phyloP scores from a whole-genome alignment of 1,140 invertebrate species.

The Habropoda laboriosa region DNA sequence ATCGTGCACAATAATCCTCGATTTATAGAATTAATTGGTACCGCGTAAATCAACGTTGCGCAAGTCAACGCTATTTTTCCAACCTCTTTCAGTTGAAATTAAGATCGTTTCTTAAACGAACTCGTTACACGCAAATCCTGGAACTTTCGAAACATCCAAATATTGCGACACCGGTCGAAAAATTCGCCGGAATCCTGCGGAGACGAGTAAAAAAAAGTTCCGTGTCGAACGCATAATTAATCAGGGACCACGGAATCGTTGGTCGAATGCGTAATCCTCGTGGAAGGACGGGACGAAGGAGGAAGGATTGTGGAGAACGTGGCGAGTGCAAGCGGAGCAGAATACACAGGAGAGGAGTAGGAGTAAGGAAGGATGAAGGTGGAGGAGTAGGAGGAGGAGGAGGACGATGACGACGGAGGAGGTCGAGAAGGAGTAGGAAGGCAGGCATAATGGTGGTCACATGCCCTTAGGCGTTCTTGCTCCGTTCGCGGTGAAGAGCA shows the following conservation, averaged over 20 bases:
- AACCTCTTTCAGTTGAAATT: neutral
- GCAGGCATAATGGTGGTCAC: constrained; percentile 76
- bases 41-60: too few relatives aligned
- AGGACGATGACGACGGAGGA: too few relatives aligned
- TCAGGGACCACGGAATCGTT: constrained; percentile 49
- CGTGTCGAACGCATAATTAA: constrained; percentile 37
- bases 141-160: too few relatives aligned
- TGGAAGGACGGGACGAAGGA: constrained; percentile 6
- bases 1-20: too few relatives aligned
- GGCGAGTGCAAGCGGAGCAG: neutral
- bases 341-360: neutral
- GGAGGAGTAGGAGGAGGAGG: constrained; percentile 37
- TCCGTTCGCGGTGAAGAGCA: constrained; percentile 58
- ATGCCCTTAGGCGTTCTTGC: constrained; percentile 60
- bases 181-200: too few relatives aligned
- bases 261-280: constrained; percentile 59
- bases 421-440: constrained; percentile 45
- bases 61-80: too few relatives aligned
- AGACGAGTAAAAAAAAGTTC: neutral
- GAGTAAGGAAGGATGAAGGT: constrained; percentile 31
- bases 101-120: too few relatives aligned
- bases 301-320: neutral
- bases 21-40: too few relatives aligned
- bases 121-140: too few relatives aligned
- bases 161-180: too few relatives aligned